Conservation (phyloP, 2,888 invertebrate species). For the Drosophila planitibia region DNA sequence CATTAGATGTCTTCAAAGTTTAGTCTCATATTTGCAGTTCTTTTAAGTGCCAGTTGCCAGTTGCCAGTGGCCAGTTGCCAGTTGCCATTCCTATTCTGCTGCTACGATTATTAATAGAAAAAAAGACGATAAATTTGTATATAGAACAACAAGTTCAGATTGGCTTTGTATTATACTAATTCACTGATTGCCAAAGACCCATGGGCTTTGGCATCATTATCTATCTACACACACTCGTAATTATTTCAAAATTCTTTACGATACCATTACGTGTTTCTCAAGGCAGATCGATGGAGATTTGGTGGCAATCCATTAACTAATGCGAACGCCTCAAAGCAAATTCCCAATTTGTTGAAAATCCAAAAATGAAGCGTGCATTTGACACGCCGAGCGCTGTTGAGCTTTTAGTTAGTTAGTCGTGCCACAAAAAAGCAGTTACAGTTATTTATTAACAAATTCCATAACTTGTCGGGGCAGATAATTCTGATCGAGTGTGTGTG, state of each 20-base stretch:
- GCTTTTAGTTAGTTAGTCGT: constrained; percentile 6
- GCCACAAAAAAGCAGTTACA: neutral
- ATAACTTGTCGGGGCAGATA: constrained; percentile 12
- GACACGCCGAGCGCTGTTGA: neutral
- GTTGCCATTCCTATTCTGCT: neutral
- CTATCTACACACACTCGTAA: neutral
- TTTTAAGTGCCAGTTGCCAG: neutral
- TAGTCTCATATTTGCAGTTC: neutral
- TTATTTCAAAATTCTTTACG: neutral
- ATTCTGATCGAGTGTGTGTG: neutral
- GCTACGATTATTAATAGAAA: neutral
- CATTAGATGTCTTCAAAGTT: neutral
- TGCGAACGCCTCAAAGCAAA: constrained; percentile 13
- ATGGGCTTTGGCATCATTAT: neutral
- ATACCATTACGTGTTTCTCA: neutral
- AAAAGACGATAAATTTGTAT: neutral
- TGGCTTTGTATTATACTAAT: neutral
- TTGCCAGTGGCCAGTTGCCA: no score
- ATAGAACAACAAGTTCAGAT: neutral
- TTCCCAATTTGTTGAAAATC: constrained; percentile 2
- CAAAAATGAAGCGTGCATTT: constrained; percentile 2
- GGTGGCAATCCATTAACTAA: constrained; percentile 4
- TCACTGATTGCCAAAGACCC: neutral
- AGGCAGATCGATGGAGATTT: constrained; percentile 4
- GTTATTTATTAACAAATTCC: constrained; percentile 7